Percentiles rank a stretch among this genome's conserved stretches.
Conservation (phyloP, 2,888 invertebrate species). For the Silvanus unidentatus region DNA sequence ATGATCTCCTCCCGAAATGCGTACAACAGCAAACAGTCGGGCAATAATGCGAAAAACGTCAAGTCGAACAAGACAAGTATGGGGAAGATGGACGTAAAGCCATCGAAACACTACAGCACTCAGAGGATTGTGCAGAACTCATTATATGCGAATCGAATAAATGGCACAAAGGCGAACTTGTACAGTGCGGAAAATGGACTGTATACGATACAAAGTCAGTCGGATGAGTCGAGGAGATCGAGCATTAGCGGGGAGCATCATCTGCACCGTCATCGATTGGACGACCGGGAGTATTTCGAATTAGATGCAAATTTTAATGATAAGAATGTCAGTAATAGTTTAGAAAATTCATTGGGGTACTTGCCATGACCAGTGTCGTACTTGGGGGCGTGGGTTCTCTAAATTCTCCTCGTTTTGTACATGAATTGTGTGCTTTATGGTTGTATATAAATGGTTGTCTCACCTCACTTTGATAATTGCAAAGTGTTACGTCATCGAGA, state of each 20-base stretch:
- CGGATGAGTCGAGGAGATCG: conserved; percentile 42
- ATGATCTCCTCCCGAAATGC: conserved; percentile 25
- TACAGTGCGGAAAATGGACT: conserved; percentile 45
- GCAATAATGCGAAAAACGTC: conserved; percentile 1
- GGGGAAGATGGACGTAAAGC: conserved; percentile 6
- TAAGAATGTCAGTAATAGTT: conserved; percentile 46
- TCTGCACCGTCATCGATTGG: conserved; percentile 13
- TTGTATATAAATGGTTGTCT: too few relatives aligned
- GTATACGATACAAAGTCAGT: conserved; percentile 47
- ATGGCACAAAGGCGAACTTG: conserved; percentile 12
- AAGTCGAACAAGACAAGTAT: conserved; percentile 12
- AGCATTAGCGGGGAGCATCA: conserved; percentile 27
- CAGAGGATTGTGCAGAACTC: conserved; percentile 36
- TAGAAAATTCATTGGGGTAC: conserved; percentile 62
- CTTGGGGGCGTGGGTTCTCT: too few relatives aligned
- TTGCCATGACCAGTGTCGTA: conserved; percentile 46
- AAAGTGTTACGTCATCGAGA: too few relatives aligned
- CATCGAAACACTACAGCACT: conserved; percentile 5
- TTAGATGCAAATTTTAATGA: conserved; percentile 15
- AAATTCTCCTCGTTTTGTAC: too few relatives aligned
- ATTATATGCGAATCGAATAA: conserved; percentile 31
- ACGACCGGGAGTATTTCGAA: conserved; percentile 26
- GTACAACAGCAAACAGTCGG: conserved; percentile 25
- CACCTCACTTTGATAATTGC: too few relatives aligned
- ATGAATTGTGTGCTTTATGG: too few relatives aligned